Percentiles rank a stretch among this genome's conserved stretches.
Evolutionary conservation across 2,888 invertebrate genomes (phyloP).

Genomic region (Clivina fossor): DNA sequence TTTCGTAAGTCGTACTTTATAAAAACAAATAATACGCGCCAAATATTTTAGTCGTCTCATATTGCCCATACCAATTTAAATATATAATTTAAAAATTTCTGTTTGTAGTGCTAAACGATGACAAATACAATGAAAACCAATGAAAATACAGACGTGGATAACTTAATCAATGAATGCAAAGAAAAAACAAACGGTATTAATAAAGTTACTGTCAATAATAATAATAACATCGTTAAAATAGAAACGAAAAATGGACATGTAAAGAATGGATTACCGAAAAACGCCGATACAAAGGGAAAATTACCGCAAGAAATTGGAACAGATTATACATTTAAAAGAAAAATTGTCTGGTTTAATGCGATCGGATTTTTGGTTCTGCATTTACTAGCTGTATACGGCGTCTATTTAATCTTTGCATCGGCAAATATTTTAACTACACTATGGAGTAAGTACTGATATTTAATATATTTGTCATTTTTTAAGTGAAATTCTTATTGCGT

Average conservation of each 20-base stretch:
- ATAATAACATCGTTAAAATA: no score
- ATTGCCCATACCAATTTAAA: no score
- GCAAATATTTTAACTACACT: slow-evolving; percentile 46
- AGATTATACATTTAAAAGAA: slow-evolving; percentile 54
- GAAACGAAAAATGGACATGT: no score
- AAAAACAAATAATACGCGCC: no score
- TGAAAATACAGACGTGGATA: background rate
- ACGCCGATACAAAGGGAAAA: slow-evolving; percentile 41
- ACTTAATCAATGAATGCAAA: background rate
- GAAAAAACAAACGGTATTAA: background rate
- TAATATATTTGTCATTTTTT: no score
- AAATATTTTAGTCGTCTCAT: no score
- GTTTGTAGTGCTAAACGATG: no score
- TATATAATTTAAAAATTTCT: no score
- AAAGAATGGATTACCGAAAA: no score
- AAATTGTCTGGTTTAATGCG: slow-evolving; percentile 65
- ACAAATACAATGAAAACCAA: slow-evolving; percentile 9
- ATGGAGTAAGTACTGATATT: slow-evolving; percentile 55
- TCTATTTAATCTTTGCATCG: slow-evolving; percentile 46
- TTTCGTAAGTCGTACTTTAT: no score
- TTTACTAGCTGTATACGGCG: slow-evolving; percentile 56
- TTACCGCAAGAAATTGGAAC: slow-evolving; percentile 55
- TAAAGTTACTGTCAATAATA: no score
- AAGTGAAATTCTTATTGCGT: no score
- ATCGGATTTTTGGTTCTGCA: slow-evolving; percentile 62